phyloP scores from a whole-genome alignment of 2,888 invertebrate species.

The Eurytoma adleriae region DNA sequence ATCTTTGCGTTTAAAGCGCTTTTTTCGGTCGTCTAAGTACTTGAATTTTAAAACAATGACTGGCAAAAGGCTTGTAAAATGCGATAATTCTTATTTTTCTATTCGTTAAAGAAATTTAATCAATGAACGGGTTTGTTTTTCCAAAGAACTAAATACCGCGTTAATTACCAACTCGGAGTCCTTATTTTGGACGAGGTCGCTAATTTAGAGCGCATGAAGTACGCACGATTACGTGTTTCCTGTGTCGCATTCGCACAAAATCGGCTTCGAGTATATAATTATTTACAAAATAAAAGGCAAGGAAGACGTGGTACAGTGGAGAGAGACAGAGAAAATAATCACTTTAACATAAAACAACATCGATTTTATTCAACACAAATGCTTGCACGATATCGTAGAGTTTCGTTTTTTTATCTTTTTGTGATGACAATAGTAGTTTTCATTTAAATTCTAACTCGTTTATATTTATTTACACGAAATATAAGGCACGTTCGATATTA shows the following conservation, averaged over 20 bases:
- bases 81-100: too few relatives aligned
- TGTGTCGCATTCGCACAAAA: background rate
- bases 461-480: constrained; percentile 68
- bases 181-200: background rate
- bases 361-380: constrained; percentile 74
- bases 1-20: background rate
- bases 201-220: constrained; percentile 16
- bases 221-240: background rate
- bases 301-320: constrained; percentile 12
- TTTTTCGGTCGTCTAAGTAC: background rate
- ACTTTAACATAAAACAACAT: constrained; percentile 74
- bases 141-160: constrained; percentile 12
- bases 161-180: background rate
- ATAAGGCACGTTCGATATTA: constrained; percentile 75
- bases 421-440: constrained; percentile 56
- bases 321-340: constrained; percentile 28
- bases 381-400: constrained; percentile 71
- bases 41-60: background rate
- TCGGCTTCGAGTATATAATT: background rate
- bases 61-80: too few relatives aligned
- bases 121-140: background rate
- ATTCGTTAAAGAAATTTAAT: too few relatives aligned
- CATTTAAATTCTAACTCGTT: constrained; percentile 52
- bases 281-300: background rate
- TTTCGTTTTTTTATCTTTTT: constrained; percentile 57